Evolutionary conservation across 2,797 vertebrate genomes (phyloP).

Genomic region (Aviceda cuculoides): DNA sequence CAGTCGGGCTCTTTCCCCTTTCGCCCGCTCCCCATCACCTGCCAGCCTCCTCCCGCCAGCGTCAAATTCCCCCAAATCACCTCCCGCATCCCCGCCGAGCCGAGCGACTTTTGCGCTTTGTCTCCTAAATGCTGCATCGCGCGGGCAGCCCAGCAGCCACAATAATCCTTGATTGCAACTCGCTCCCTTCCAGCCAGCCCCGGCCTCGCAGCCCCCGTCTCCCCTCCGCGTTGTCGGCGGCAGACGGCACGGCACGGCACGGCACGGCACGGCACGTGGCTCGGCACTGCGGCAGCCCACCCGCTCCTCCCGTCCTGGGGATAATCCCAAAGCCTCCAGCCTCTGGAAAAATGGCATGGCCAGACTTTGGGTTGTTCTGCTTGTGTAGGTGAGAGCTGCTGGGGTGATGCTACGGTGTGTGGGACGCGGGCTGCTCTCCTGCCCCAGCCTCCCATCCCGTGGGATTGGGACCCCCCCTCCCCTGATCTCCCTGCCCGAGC

Average conservation of each 20-base stretch:
- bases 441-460: rapidly evolving
- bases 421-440: neutral
- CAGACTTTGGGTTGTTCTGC: neutral
- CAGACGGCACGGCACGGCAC: neutral
- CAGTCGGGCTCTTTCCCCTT: neutral
- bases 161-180: neutral
- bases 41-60: neutral
- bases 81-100: neutral
- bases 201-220: neutral
- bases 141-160: neutral
- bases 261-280: neutral
- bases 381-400: rapidly evolving
- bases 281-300: neutral
- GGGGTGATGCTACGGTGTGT: neutral
- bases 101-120: neutral
- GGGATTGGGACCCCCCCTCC: neutral
- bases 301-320: neutral
- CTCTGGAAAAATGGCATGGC: rapidly evolving
- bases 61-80: neutral
- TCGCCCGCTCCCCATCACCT: neutral
- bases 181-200: neutral
- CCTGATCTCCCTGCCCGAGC: neutral
- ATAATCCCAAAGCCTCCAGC: neutral
- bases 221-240: neutral
- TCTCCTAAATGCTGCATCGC: neutral